Base-by-base conservation (phyloP, 1,140 invertebrate genomes). In the Globodera ellingtonae region DNA sequence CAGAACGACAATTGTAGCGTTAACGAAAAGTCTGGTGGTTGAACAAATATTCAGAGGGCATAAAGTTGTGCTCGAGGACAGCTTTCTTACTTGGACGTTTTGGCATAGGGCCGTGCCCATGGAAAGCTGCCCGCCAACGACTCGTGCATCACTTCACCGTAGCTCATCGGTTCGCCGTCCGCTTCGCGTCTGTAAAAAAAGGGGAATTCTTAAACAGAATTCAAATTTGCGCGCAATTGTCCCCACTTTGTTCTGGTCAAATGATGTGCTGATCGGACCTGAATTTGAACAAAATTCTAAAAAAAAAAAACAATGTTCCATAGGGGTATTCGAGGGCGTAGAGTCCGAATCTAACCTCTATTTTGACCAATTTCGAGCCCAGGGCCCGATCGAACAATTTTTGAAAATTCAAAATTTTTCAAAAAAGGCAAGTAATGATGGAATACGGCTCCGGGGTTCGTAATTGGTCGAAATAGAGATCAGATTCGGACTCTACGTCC, bases 131-230 rank as follows among this genome's bases (percentile, higher is more conserved):
- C 81, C 13, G 56, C 71, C 69, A 75, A 82, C 7, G 85, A 82
- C 73, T 82, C 84, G 24, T 86, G 77, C 48, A 85, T 83, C 35
- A 86, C 82, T 52, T 84, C 78, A 62, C 85, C 85, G 74, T 86
- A 86, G 78, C 86, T 85, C 84, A 86, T 79, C 56, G 62, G 82
- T 52, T 44, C 83, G 62, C 69, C 78, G 59, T 35, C 71, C 84
- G 80, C 69, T 79, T 86, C 52, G 4, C 52, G 52, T 52, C 52
- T 52, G 52, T 9, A 52, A 52, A 70, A 52, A 70, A 47, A 35
- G 35, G 35, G 75, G 10, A 81, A 48, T 69, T 13, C 24, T 59
- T 13, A 48, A 47, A 24, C 44, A 67, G 46, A 52, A 48, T 35
- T 35, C 35, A 66, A 24, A 65, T 44, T 6, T 6, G 46, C 48